phyloP scores from a whole-genome alignment of 2,888 invertebrate species.

The Busseola fusca region DNA sequence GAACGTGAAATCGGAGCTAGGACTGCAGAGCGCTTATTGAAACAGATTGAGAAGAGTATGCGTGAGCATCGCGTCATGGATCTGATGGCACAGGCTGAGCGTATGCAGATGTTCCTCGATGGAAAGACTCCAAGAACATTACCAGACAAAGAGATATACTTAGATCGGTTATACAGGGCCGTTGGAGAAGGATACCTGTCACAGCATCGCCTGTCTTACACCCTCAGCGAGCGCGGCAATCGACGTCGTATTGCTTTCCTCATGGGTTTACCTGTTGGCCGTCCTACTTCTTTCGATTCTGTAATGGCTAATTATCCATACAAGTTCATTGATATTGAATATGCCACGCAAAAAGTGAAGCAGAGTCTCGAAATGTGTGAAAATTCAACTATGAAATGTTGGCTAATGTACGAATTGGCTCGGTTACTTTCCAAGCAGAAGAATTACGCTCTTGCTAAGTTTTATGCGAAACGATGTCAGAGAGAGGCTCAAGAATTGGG shows the following conservation, averaged over 20 bases:
- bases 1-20: slow-evolving; percentile 81
- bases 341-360: slow-evolving; percentile 78
- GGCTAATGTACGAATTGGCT: slow-evolving; percentile 84
- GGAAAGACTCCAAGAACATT: slow-evolving; percentile 80
- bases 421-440: slow-evolving; percentile 81
- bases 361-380: slow-evolving; percentile 83
- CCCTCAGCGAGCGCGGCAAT: slow-evolving; percentile 83
- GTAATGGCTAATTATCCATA: slow-evolving; percentile 85
- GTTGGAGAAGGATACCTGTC: slow-evolving; percentile 83
- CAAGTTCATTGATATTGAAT: slow-evolving; percentile 82
- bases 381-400: slow-evolving; percentile 84
- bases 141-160: slow-evolving; percentile 82
- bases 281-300: slow-evolving; percentile 84
- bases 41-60: slow-evolving; percentile 78
- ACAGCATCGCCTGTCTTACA: slow-evolving; percentile 83
- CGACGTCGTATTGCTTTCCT: slow-evolving; percentile 84
- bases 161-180: slow-evolving; percentile 80
- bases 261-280: slow-evolving; percentile 82
- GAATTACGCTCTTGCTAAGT: slow-evolving; percentile 84
- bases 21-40: slow-evolving; percentile 78
- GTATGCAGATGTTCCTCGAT: slow-evolving; percentile 85
- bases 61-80: slow-evolving; percentile 79
- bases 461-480: slow-evolving; percentile 84
- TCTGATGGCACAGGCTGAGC: slow-evolving; percentile 81
- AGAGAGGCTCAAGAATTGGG: slow-evolving; percentile 80